Evolutionary conservation across 1,140 invertebrate genomes (phyloP).

Genomic region (Helicoverpa zea): DNA sequence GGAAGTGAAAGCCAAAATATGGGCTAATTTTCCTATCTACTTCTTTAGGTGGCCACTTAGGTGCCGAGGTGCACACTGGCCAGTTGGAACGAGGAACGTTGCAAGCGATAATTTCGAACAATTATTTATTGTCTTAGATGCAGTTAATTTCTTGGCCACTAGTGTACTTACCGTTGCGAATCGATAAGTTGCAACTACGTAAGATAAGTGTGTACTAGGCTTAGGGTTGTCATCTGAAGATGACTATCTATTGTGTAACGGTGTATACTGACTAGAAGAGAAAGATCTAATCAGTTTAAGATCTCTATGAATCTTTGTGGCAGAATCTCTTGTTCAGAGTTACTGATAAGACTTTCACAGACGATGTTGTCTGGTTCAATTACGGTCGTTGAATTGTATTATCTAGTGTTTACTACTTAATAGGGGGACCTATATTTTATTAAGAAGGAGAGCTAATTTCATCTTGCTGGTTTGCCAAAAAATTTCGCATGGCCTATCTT

Average conservation of each 20-base stretch:
- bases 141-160: conserved; percentile 58
- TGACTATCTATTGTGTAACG: not conserved
- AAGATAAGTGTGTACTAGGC: conserved; percentile 48
- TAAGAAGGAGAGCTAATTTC: too few relatives aligned
- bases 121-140: conserved; percentile 60
- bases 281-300: too few relatives aligned
- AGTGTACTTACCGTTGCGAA: conserved; percentile 58
- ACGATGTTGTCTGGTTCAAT: too few relatives aligned
- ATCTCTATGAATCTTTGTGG: too few relatives aligned
- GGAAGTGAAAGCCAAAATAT: conserved; percentile 18
- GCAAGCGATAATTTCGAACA: conserved; percentile 55
- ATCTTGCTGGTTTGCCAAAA: too few relatives aligned
- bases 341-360: too few relatives aligned
- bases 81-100: not conserved
- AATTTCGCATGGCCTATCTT: too few relatives aligned
- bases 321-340: too few relatives aligned
- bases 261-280: not conserved
- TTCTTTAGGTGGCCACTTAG: not conserved
- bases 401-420: too few relatives aligned
- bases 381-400: too few relatives aligned
- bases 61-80: conserved; percentile 11
- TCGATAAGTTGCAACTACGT: conserved; percentile 57
- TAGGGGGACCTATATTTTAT: too few relatives aligned
- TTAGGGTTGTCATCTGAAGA: conserved; percentile 22
- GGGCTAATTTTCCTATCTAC: conserved; percentile 9